Conservation (phyloP, 1,140 invertebrate genomes). For the Armadillidium nasatum region DNA sequence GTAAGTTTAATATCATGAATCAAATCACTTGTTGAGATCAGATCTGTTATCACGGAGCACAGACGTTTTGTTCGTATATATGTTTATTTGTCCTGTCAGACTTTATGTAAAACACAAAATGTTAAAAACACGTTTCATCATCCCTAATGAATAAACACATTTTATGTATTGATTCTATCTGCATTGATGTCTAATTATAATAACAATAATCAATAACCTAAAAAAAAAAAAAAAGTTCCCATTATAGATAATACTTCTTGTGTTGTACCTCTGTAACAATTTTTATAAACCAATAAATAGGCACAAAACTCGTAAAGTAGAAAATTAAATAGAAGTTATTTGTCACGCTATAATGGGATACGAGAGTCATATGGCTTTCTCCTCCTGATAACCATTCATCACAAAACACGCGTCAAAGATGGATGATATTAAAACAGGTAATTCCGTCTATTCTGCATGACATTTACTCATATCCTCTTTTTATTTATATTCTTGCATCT, state of each 20-base stretch:
- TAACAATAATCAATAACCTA: background rate
- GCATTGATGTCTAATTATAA: background rate
- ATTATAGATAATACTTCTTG: background rate
- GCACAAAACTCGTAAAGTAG: background rate
- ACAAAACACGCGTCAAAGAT: background rate
- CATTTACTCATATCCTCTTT: background rate
- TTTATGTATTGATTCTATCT: background rate
- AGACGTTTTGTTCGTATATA: too few relatives aligned
- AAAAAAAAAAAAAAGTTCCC: background rate
- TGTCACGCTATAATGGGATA: background rate
- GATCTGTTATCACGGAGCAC: background rate
- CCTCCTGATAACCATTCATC: background rate
- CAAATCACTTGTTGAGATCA: conserved; percentile 3
- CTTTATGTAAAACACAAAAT: background rate
- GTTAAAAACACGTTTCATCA: background rate
- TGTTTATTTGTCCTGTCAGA: too few relatives aligned
- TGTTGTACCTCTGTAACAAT: background rate
- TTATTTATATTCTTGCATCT: too few relatives aligned
- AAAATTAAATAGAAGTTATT: background rate
- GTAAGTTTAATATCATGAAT: background rate
- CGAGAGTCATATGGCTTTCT: background rate
- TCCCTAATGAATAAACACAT: background rate
- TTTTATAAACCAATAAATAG: background rate
- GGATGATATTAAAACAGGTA: conserved; percentile 8
- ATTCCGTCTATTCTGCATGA: background rate